These are phyloP conservation scores for Etia nguti DNA, from an alignment of 2,113 vertebrate genomes.

Conservation along the genomic window DNA sequence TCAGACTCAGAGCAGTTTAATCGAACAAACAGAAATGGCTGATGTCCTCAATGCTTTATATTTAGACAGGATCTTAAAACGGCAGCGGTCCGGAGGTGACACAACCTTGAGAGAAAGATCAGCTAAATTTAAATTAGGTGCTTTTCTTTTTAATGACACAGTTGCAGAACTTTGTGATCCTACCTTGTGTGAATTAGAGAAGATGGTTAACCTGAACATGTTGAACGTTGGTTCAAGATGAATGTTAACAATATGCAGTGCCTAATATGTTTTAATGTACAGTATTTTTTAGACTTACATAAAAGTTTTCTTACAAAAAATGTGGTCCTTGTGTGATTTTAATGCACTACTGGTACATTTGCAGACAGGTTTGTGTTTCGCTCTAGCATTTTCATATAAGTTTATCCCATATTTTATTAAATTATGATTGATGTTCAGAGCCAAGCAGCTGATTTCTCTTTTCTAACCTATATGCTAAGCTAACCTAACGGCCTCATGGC, in stretches of 20 bases:
- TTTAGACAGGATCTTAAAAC: background rate
- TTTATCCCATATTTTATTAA: background rate
- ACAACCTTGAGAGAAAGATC: background rate
- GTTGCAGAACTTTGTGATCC: background rate
- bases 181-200: background rate
- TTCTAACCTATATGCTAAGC: background rate
- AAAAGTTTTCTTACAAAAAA: background rate
- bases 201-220: background rate
- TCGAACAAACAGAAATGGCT: background rate
- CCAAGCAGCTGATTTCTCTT: background rate
- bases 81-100: background rate
- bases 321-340: background rate
- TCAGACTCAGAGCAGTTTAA: background rate
- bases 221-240: background rate
- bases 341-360: rapidly evolving
- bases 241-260: background rate
- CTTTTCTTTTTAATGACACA: background rate
- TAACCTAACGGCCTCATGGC: background rate
- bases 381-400: background rate
- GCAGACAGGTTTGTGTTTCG: background rate
- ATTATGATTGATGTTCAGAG: background rate
- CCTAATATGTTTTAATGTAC: background rate
- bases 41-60: background rate
- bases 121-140: background rate
- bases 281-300: background rate